Conservation (phyloP, 2,113 vertebrate species). For the Coregonus clupeaformis region DNA sequence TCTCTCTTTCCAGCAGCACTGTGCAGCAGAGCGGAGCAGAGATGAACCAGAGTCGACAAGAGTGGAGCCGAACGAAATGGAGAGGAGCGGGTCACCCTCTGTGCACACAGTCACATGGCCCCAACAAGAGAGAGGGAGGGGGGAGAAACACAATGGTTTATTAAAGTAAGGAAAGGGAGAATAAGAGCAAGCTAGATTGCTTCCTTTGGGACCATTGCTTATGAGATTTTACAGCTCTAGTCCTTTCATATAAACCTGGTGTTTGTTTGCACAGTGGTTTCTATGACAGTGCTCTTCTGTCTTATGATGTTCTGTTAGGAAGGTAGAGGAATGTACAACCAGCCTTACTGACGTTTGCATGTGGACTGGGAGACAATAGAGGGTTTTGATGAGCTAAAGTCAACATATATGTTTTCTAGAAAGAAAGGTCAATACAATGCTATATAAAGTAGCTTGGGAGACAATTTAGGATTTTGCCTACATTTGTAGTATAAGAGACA, state of each 20-base stretch:
- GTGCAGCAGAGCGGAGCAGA: too few relatives aligned
- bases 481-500: too few relatives aligned
- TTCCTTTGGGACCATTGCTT: not conserved
- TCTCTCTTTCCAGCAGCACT: conserved; percentile 11
- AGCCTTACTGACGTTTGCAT: not conserved
- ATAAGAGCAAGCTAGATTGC: not conserved
- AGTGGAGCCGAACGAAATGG: too few relatives aligned
- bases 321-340: not conserved
- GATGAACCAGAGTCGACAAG: too few relatives aligned
- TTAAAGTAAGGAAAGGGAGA: not conserved
- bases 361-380: not conserved
- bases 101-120: conserved; percentile 59
- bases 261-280: not conserved
- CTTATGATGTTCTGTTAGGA: not conserved
- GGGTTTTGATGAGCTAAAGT: not conserved
- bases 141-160: not conserved
- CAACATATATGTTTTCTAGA: not conserved
- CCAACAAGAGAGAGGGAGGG: not conserved
- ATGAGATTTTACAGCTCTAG: not conserved
- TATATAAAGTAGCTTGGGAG: not conserved
- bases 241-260: not conserved
- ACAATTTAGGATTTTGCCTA: too few relatives aligned
- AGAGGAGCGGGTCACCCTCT: conserved; percentile 48
- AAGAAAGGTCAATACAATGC: not conserved
- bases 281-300: not conserved